Base-by-base conservation (phyloP, 2,113 vertebrate species). In the Osmerus mordax region DNA sequence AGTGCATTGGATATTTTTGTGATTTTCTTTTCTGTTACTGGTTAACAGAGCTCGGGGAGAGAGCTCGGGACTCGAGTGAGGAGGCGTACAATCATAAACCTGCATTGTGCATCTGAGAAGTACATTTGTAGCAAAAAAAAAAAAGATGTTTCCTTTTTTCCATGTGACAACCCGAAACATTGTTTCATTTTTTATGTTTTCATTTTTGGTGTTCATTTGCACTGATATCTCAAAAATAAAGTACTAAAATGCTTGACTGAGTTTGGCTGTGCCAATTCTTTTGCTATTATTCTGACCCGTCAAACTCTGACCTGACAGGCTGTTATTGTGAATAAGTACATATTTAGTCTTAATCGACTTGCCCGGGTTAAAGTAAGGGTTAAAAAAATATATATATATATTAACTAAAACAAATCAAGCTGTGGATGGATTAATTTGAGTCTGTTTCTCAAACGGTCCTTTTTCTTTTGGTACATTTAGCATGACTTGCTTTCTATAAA, bases 201-300 rank as follows among this genome's bases (percentile, higher is more conserved):
- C 72, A 84, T 91, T 91, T 89, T 90, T 91, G 91, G 89, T 93
- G 92, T 93, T 92, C 87, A 93, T 92, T 92, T 93, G 92, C 92
- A 93, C 92, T 93, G 91, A 92, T 91, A 90, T 89, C 88, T 89
- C 80, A 81, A 88, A 92, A 93, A 93, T 93, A 93, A 93, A 93
- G 88, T 89, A 88, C 83, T 90, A 87, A 93, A 90, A 92, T 91
- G 90, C 89, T 91, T 91, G 90, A 89, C 79, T 77, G 81, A 83
- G 76, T 81, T 78, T 81, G 79, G 70, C 67, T 83, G 79, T 83
- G 28, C 81, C 7, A 6, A 9, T 67, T 84, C 64, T 68, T 84
- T 77, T 63, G 83, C 82, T 83, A 84, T 72, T 72, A 73, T 70
- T 29, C 11, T 25, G 13, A 11, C 55, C 55, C 14, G 18, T 21